These are phyloP conservation scores for Cerceris ruficornis DNA, from an alignment of 2,888 invertebrate genomes.

Conservation along the genomic window DNA sequence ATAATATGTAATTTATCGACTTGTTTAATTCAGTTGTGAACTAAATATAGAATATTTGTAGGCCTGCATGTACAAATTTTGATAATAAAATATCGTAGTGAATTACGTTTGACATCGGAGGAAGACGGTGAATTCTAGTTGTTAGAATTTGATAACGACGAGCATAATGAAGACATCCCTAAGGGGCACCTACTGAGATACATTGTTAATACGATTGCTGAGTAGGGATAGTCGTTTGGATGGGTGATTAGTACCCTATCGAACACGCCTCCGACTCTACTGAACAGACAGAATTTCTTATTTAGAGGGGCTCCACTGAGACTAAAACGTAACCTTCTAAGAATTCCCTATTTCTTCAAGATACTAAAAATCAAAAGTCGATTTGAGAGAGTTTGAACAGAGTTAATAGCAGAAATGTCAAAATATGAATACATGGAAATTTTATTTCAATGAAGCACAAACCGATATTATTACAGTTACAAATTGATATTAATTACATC, in stretches of 20 bases:
- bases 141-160: constrained; percentile 36
- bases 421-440: no score
- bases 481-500: no score
- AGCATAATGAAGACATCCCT: constrained; percentile 54
- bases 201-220: constrained; percentile 58
- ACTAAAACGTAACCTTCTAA: not conserved
- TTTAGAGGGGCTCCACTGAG: constrained; percentile 27
- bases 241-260: constrained; percentile 74
- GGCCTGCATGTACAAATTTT: no score
- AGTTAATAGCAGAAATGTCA: no score
- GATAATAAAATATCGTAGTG: not conserved
- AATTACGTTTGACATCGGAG: not conserved
- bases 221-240: constrained; percentile 65
- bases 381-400: not conserved
- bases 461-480: no score
- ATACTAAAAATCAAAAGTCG: not conserved
- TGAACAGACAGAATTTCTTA: constrained; percentile 59
- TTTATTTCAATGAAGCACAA: no score
- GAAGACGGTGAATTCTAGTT: constrained; percentile 35
- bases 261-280: constrained; percentile 68
- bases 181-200: constrained; percentile 43
- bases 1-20: no score
- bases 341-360: not conserved
- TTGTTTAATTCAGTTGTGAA: no score
- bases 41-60: no score